Evolutionary conservation across 1,140 invertebrate species (phyloP).

Genomic region (Pachypsylla venusta): DNA sequence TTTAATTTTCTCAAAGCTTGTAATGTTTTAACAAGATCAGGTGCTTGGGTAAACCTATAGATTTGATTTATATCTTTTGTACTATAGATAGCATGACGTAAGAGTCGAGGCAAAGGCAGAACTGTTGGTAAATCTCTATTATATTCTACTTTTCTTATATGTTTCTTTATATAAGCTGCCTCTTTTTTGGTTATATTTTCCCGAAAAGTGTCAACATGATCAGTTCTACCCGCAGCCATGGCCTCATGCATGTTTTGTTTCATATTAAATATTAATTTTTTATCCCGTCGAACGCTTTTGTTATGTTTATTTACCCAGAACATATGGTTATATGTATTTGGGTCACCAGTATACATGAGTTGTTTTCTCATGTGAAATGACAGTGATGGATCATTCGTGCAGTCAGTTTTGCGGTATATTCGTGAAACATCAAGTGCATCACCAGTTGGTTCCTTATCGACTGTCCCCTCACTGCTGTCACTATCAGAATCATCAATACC

Average conservation of each 20-base stretch:
- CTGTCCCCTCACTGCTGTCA: too few relatives aligned
- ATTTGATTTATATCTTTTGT: not conserved
- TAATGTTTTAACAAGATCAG: not conserved
- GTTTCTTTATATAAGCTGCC: not conserved
- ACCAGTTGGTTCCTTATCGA: too few relatives aligned
- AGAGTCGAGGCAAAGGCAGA: not conserved
- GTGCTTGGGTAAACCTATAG: not conserved
- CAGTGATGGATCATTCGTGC: too few relatives aligned
- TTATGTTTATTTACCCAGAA: not conserved
- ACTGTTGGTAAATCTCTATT: not conserved
- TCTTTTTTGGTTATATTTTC: not conserved
- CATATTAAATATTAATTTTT: not conserved
- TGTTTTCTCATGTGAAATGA: too few relatives aligned
- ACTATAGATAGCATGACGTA: not conserved
- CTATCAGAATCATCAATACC: too few relatives aligned
- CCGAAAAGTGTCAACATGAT: not conserved
- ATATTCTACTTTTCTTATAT: not conserved
- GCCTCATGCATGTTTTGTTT: not conserved
- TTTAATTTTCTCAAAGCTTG: not conserved
- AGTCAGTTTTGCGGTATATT: too few relatives aligned
- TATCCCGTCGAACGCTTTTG: not conserved
- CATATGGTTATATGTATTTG: not conserved
- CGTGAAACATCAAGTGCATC: too few relatives aligned
- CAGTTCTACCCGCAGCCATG: not conserved
- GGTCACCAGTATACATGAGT: not conserved